Base-by-base conservation (phyloP, 2,113 vertebrate genomes). In the Arvicanthis niloticus region DNA sequence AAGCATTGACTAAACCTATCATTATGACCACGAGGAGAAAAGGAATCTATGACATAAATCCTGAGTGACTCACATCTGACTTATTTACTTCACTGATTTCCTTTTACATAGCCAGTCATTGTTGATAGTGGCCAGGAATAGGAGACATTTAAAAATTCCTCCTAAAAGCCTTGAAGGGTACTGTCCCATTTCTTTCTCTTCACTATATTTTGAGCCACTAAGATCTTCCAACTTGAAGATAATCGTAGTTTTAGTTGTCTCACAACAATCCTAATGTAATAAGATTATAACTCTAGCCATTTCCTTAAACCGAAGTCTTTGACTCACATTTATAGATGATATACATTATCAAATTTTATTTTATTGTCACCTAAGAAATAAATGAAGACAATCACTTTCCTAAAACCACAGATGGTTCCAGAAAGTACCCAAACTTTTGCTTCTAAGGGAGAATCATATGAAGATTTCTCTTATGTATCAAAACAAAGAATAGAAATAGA, bases 271-370 rank as follows among this genome's bases (percentile, higher is more conserved):
- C 84, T 60, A 85, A 37, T 87, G n/a, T 88, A 94, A 96, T 88
- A 81, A 93, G 22, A 80, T 96, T 92, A 85, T 76, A 96, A 93
- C 92, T 86, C 45, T 92, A 95, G 72, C 85, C 65, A 93, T 81
- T 95, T 93, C 95, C 80, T 93, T 90, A 97, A 97, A 92, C 93
- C 60, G 51, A 95, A 93, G 40, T 95, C 42, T 96, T 93, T 96
- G 94, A 86, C 76, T 84, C 77, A 97, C 77, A 91, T 82, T 97
- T 96, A 72, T 94, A 97, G 91, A 91, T 40, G 65, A 92, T 91
- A 92, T 91, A 58, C 42, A 85, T 93, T 88, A 75, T 80, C 88
- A 87, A 96, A 93, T 96, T 88, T 91, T 93, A 90, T 95, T 88
- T 91, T 92, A 94, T 93, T 87, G 72, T 93, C 68, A 95, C 89